Evolutionary conservation across 2,113 vertebrate species (phyloP).

Genomic region (Rynchops niger): DNA sequence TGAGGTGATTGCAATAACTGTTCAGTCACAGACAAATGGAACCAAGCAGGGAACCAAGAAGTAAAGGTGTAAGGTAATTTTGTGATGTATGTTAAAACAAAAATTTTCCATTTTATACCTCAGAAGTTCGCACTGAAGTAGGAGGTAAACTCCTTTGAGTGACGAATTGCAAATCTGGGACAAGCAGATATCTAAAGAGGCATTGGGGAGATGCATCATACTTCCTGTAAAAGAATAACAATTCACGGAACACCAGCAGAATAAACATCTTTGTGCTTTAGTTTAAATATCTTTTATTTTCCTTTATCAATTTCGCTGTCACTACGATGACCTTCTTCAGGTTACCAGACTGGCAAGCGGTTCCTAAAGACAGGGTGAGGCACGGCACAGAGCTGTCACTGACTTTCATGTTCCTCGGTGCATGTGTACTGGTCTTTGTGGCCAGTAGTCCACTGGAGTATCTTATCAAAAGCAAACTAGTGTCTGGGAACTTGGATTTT

Average conservation of each 20-base stretch:
- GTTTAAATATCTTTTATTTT: background rate
- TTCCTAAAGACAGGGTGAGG: background rate
- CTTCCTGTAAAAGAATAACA: background rate
- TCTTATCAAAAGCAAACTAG: background rate
- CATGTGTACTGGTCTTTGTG: too few species aligned
- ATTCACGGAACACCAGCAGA: background rate
- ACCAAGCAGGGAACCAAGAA: background rate
- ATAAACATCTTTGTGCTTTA: background rate
- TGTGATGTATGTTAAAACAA: background rate
- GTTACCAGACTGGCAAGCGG: background rate
- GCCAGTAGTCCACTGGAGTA: background rate
- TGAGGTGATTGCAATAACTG: background rate
- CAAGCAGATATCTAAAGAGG: background rate
- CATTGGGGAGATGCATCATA: background rate
- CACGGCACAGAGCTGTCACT: accelerated
- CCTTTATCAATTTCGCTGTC: background rate
- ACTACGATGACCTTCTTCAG: background rate
- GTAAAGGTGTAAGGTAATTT: background rate
- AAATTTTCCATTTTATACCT: background rate
- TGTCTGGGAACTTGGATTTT: background rate
- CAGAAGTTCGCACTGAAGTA: background rate
- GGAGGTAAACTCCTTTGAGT: background rate
- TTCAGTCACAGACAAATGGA: background rate
- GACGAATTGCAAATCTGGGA: background rate
- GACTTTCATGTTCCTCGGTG: background rate